Percentiles rank a stretch among this genome's conserved stretches.
Evolutionary conservation across 2,797 vertebrate genomes (phyloP).

Genomic region (Streptopelia turtur): DNA sequence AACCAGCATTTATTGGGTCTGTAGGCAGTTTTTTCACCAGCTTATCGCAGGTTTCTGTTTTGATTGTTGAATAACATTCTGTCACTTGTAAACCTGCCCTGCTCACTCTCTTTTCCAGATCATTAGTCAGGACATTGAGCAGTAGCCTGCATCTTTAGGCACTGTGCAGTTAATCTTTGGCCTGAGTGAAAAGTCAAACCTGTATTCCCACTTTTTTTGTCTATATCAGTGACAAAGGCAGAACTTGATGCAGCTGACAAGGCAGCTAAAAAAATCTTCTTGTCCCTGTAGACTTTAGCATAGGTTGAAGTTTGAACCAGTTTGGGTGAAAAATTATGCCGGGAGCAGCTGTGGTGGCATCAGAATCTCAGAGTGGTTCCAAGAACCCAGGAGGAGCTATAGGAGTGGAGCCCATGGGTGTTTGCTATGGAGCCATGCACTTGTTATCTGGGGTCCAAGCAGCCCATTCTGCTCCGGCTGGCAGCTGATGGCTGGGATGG

Average conservation of each 20-base stretch:
- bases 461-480: neutral
- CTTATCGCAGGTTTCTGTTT: slow-evolving; percentile 13
- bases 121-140: neutral
- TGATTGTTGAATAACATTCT: slow-evolving; percentile 16
- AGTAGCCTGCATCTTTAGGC: neutral
- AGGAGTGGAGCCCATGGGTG: neutral
- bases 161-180: neutral
- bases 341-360: neutral
- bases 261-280: neutral
- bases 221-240: neutral
- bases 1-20: neutral
- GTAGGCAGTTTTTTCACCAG: neutral
- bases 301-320: neutral
- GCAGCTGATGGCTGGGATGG: neutral
- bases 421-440: neutral
- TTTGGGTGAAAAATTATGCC: neutral
- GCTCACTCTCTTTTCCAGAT: neutral
- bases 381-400: neutral
- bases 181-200: neutral
- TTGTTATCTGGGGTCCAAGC: neutral
- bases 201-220: neutral
- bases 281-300: neutral
- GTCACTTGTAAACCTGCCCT: neutral
- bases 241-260: neutral
- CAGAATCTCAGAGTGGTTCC: neutral